A percentile compares a stretch with the other conserved stretches of the same genome.
Conservation (phyloP, 2,888 invertebrate genomes). For the Spatulosminthurus flaviceps region DNA sequence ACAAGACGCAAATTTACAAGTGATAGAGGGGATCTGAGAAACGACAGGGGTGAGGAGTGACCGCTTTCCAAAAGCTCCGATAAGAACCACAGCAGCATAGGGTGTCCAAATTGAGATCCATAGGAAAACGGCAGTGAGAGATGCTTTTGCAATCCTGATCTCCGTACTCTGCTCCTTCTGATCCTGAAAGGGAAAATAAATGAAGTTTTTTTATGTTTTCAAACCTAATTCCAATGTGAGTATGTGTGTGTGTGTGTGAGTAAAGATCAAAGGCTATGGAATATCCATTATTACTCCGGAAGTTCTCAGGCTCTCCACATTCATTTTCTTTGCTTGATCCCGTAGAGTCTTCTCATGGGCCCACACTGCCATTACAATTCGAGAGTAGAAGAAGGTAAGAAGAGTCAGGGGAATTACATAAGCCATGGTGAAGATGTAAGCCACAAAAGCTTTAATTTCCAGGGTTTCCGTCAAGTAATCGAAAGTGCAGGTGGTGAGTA, state of each 20-base stretch:
- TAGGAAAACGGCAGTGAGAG: constrained; percentile 53
- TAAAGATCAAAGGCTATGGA: neutral
- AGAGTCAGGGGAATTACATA: constrained; percentile 41
- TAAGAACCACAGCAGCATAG: constrained; percentile 51
- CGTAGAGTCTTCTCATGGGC: constrained; percentile 51
- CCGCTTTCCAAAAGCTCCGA: constrained; percentile 50
- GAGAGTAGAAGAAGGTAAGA: constrained; percentile 49
- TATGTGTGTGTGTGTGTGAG: no score
- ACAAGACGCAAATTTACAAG: constrained; percentile 53
- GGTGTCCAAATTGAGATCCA: constrained; percentile 56
- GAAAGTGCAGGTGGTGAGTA: constrained; percentile 52
- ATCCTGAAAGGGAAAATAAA: constrained; percentile 34
- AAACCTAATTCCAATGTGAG: no score
- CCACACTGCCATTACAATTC: constrained; percentile 50
- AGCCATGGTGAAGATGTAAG: constrained; percentile 48
- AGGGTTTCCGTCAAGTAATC: constrained; percentile 50
- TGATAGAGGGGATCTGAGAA: constrained; percentile 54
- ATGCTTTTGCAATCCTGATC: constrained; percentile 55
- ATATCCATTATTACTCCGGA: constrained; percentile 31
- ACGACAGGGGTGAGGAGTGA: constrained; percentile 50
- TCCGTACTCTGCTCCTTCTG: constrained; percentile 53
- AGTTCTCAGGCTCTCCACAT: constrained; percentile 52
- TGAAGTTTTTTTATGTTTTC: no score
- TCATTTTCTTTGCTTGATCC: constrained; percentile 57
- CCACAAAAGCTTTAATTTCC: constrained; percentile 45